Conservation (phyloP, 2,888 invertebrate species). For the Ariolimax columbianus region DNA sequence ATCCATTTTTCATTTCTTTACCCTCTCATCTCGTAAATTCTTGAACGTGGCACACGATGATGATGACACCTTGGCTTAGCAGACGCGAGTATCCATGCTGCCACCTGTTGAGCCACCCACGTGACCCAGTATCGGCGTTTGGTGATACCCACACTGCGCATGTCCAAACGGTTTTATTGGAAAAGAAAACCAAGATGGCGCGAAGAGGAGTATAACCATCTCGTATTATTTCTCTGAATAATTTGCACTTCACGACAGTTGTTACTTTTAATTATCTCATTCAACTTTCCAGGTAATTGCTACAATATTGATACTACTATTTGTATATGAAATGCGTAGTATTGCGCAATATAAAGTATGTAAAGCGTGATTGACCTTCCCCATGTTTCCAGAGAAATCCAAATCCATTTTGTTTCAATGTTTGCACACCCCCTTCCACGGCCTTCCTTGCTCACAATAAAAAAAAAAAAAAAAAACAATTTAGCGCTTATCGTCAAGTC, state of each 20-base stretch:
- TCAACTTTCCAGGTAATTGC: conserved; percentile 29
- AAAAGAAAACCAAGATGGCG: conserved; percentile 49
- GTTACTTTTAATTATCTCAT: neutral
- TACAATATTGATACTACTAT: neutral
- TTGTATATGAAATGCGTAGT: neutral
- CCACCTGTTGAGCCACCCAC: conserved; percentile 48
- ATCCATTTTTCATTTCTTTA: too few species aligned
- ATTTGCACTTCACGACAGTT: conserved; percentile 5
- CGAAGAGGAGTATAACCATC: conserved; percentile 30
- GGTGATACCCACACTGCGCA: conserved; percentile 35
- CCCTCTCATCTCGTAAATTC: neutral
- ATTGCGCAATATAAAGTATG: neutral
- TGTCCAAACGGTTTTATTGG: conserved; percentile 45
- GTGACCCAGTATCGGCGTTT: conserved; percentile 33
- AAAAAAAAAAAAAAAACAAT: too few species aligned
- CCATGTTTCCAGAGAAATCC: too few species aligned
- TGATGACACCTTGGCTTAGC: neutral
- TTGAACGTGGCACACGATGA: neutral
- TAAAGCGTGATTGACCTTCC: conserved; percentile 29
- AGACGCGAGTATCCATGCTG: conserved; percentile 10
- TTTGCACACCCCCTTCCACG: too few species aligned
- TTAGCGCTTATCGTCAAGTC: too few species aligned
- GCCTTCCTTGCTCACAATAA: too few species aligned
- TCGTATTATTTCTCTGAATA: conserved; percentile 18
- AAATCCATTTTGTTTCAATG: too few species aligned